Conservation (phyloP, 2,113 vertebrate species). For the Miniopterus natalensis region DNA sequence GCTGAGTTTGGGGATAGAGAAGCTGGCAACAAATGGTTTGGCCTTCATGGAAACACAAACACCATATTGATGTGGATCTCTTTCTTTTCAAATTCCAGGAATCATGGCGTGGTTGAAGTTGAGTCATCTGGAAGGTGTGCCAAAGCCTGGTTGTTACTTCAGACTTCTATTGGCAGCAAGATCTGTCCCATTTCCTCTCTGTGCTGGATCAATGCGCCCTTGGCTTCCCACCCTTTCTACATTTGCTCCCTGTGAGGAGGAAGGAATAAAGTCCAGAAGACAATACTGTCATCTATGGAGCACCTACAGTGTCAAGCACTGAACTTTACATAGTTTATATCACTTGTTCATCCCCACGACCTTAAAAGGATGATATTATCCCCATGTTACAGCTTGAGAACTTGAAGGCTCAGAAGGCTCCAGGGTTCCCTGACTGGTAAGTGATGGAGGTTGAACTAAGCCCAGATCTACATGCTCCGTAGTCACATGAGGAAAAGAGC, state of each 20-base stretch:
- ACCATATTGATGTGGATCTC: not conserved
- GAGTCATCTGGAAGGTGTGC: constrained; percentile 31
- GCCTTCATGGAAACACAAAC: not conserved
- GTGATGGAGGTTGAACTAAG: not conserved
- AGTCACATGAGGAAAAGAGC: not conserved
- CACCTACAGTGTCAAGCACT: not conserved
- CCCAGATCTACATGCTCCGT: not conserved
- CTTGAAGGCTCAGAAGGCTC: not conserved
- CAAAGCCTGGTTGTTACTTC: not conserved
- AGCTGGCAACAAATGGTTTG: not conserved
- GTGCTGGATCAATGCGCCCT: not conserved
- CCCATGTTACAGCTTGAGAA: not conserved
- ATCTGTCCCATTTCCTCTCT: not conserved
- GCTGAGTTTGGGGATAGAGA: not conserved
- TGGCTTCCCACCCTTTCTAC: not conserved
- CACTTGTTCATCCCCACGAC: not conserved
- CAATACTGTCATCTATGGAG: not conserved
- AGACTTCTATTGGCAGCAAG: constrained; percentile 1
- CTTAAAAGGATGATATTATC: not conserved
- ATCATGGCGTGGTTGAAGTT: not conserved
- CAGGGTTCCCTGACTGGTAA: not conserved
- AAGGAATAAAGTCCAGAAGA: not conserved
- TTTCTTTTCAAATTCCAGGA: constrained; percentile 17
- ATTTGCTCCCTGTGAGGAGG: not conserved
- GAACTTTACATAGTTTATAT: not conserved